phyloP scores from a whole-genome alignment of 2,797 vertebrate species.

The Lerista edwardsae region DNA sequence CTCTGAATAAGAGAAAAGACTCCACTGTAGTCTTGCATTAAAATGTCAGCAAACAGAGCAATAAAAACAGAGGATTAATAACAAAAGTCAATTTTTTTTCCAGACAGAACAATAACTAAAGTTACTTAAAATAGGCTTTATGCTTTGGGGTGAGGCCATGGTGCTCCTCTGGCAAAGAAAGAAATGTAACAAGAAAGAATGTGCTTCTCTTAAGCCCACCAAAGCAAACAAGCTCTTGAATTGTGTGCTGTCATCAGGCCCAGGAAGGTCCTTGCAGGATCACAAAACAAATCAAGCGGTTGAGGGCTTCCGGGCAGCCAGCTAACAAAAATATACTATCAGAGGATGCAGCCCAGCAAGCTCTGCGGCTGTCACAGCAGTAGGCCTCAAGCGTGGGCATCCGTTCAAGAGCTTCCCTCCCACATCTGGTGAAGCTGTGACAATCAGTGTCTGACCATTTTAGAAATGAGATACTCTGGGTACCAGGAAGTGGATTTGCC shows the following conservation, averaged over 20 bases:
- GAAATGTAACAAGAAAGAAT: constrained; percentile 52
- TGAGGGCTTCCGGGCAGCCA: constrained; percentile 83
- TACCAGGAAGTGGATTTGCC: constrained; percentile 89
- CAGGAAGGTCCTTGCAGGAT: constrained; percentile 82
- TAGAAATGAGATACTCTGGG: constrained; percentile 89
- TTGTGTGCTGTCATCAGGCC: constrained; percentile 80
- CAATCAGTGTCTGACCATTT: constrained; percentile 74
- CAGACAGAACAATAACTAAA: constrained; percentile 68
- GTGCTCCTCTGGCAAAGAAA: constrained; percentile 53
- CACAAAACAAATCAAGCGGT: constrained; percentile 82
- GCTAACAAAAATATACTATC: constrained; percentile 87
- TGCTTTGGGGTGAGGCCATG: constrained; percentile 55
- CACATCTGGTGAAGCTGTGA: constrained; percentile 83
- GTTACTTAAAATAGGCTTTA: constrained; percentile 76
- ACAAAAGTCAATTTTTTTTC: constrained; percentile 77
- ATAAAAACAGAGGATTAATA: constrained; percentile 60
- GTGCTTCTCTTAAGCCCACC: constrained; percentile 66
- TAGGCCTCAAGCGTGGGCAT: constrained; percentile 77
- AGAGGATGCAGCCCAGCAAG: constrained; percentile 82
- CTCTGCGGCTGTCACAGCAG: constrained; percentile 78
- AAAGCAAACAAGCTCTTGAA: constrained; percentile 80
- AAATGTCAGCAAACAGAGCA: constrained; percentile 76
- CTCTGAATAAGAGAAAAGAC: constrained; percentile 76
- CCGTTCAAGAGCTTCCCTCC: constrained; percentile 75
- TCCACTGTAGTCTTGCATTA: constrained; percentile 66